Evolutionary conservation across 2,113 vertebrate genomes (phyloP).

Genomic region (Setophaga coronata): DNA sequence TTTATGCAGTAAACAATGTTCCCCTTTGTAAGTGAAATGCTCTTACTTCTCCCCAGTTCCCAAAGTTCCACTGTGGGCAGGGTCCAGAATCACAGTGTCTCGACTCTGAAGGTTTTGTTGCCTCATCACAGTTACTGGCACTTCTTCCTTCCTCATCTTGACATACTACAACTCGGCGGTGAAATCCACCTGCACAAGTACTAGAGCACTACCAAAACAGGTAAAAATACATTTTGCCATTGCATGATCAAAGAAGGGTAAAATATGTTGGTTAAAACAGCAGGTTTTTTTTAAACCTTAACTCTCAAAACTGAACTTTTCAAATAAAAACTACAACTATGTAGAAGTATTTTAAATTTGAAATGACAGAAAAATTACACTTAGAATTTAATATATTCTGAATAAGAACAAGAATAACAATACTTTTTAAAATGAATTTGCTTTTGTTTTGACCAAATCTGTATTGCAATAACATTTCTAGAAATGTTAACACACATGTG

Average conservation of each 20-base stretch:
- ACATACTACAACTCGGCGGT: constrained; percentile 91
- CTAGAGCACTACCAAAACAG: constrained; percentile 86
- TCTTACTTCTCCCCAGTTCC: constrained; percentile 94
- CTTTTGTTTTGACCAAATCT: not conserved
- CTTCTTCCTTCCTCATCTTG: constrained; percentile 89
- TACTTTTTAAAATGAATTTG: not conserved
- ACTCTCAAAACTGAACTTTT: not conserved
- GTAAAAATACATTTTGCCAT: not conserved
- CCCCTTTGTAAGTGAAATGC: not conserved
- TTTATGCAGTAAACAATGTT: not conserved
- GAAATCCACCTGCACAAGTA: constrained; percentile 89
- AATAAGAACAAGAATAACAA: not conserved
- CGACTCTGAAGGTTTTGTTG: constrained; percentile 85
- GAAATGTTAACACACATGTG: not conserved
- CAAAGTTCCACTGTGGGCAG: constrained; percentile 92
- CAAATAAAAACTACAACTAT: not conserved
- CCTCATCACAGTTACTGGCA: constrained; percentile 81
- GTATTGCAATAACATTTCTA: not conserved
- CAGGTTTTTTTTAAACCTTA: not conserved
- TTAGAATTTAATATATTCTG: not conserved
- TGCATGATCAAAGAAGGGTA: not conserved
- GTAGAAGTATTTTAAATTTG: not conserved
- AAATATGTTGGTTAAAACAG: not conserved
- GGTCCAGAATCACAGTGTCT: constrained; percentile 89
- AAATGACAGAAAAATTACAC: not conserved